Evolutionary conservation across 2,113 vertebrate species (phyloP).

Genomic region (Leptosomus discolor): DNA sequence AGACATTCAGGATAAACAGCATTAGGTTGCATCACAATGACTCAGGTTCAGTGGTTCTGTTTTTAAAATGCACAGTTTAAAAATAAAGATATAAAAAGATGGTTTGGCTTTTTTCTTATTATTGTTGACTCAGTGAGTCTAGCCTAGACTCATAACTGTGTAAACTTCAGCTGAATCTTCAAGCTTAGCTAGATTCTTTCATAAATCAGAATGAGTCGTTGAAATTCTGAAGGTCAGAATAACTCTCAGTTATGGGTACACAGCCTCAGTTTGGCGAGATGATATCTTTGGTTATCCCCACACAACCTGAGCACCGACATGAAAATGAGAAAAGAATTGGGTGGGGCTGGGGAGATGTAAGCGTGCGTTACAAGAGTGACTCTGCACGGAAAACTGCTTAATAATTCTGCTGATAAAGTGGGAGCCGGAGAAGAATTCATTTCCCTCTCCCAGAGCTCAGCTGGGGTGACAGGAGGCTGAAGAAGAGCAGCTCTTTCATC

Average conservation of each 20-base stretch:
- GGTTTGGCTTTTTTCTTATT: not conserved
- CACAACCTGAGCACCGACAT: not conserved
- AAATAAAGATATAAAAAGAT: not conserved
- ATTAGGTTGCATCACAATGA: not conserved
- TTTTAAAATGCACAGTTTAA: not conserved
- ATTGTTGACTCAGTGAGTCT: conserved; percentile 1
- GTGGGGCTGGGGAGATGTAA: accelerated
- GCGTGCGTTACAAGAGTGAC: not conserved
- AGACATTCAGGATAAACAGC: not conserved
- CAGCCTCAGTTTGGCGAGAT: not conserved
- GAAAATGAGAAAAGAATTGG: not conserved
- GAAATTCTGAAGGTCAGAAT: conserved; percentile 37
- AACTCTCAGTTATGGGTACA: not conserved
- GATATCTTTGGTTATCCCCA: not conserved
- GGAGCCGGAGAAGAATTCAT: conserved; percentile 13
- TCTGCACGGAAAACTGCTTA: conserved; percentile 45
- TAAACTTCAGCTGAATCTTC: conserved; percentile 30
- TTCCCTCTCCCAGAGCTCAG: conserved; percentile 34
- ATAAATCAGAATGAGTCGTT: conserved; percentile 22
- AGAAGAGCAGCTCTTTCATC: not conserved
- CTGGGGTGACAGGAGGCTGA: conserved; percentile 7
- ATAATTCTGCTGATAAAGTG: conserved; percentile 51
- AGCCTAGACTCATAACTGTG: not conserved
- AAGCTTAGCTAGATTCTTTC: not conserved
- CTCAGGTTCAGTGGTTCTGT: not conserved